phyloP scores from a whole-genome alignment of 2,797 vertebrate genomes.

The Adelosebastes latens region DNA sequence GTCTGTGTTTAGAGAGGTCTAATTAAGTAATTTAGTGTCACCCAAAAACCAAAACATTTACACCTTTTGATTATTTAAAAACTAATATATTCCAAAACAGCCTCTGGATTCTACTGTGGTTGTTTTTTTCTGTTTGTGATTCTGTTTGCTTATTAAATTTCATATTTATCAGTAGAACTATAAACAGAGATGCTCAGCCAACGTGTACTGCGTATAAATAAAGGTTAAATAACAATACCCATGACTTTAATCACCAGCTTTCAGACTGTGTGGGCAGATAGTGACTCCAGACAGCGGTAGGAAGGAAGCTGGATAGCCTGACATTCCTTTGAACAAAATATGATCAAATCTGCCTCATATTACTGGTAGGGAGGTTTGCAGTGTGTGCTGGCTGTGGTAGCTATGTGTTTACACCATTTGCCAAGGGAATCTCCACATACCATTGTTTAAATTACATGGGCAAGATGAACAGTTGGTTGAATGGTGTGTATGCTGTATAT shows the following conservation, averaged over 20 bases:
- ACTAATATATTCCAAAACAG: not conserved
- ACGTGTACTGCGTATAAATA: not conserved
- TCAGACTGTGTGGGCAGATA: not conserved
- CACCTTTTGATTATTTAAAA: not conserved
- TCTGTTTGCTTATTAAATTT: not conserved
- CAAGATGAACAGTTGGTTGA: not conserved
- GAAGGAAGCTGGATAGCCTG: not conserved
- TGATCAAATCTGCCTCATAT: not conserved
- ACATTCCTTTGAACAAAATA: not conserved
- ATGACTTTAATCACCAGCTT: not conserved
- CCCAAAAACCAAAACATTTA: not conserved
- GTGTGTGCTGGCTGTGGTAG: not conserved
- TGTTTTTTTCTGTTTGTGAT: not conserved
- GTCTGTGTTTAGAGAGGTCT: not conserved
- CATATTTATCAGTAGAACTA: not conserved
- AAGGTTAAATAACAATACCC: not conserved
- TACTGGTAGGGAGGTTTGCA: not conserved
- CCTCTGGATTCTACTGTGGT: not conserved
- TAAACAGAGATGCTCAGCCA: not conserved
- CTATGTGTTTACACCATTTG: not conserved
- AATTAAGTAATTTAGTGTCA: not conserved
- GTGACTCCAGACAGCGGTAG: not conserved
- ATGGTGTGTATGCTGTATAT: not conserved
- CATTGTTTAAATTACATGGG: not conserved
- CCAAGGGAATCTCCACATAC: not conserved